Base-by-base conservation (phyloP, 2,113 vertebrate genomes). In the Cynopterus brachyotis region DNA sequence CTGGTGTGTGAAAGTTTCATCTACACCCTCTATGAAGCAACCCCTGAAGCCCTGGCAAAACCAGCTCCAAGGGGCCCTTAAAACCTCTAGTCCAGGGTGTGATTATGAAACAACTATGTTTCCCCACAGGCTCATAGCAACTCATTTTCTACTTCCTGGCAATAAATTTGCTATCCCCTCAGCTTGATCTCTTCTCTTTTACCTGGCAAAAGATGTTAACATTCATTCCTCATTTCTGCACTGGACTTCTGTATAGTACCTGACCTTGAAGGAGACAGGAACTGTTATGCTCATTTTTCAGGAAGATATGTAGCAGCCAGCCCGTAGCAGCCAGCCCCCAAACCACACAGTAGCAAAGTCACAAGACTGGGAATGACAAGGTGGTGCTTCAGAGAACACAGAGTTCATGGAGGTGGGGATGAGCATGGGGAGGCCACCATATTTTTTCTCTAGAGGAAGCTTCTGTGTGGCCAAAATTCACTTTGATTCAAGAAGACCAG, bases 31-130 rank as follows among this genome's bases (percentile, higher is more conserved):
- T 70, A 9, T 35, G 80, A 93, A 72, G 96, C 60, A 97, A 95
- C 2, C 13, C 22, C 37, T 50, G 28, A 57, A 30, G 19, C n/a
- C 10, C 82, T 35, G 50, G 37, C 37, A 94, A 66, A 37, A 89
- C 28, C 1, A 45, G 80, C 17, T 59, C 42, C 72, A 62, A 66
- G 30, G 59, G 57, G 42, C 17, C 22, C 62, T 95, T 73, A 64
- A 80, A 50, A 85, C 40, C 32, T 94, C 78, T 76, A 32, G 37
- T 87, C 24, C 12, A 79, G 66, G 84, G 60, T 62, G 47, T 62
- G 86, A 84, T 97, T 91, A 69, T 79, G 94, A 95, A 98, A 88
- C 17, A 73, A 28, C 50, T 64, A n/a, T 57, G 32, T 79, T 95
- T 95, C 78, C 42, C 57, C 62, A 93, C 37, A 50, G 59, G 53